A percentile compares a stretch with the other conserved stretches of the same genome.
Conservation (phyloP, 2,113 vertebrate genomes). For the Gracilinanus agilis region DNA sequence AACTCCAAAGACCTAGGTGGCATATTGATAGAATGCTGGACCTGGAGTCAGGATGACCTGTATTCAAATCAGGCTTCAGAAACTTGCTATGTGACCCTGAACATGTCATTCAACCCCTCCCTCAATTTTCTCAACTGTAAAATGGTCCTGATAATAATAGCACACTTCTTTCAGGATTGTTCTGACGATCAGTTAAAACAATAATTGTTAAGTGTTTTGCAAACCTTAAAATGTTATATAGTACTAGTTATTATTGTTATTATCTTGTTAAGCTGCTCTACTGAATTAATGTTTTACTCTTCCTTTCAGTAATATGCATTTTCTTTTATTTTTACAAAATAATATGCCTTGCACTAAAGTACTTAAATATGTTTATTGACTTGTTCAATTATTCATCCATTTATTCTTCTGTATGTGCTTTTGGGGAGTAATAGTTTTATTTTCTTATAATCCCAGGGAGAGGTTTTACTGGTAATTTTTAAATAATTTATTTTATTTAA, state of each 20-base stretch:
- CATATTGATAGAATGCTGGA: not conserved
- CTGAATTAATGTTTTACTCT: not conserved
- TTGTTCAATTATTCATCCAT: not conserved
- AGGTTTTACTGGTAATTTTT: not conserved
- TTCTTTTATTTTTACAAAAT: not conserved
- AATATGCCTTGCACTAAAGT: not conserved
- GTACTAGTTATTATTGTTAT: not conserved
- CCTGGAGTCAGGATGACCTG: not conserved
- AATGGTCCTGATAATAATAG: not conserved
- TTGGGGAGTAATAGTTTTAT: not conserved
- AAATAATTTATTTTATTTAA: too few relatives aligned
- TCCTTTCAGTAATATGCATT: not conserved
- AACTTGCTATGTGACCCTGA: not conserved
- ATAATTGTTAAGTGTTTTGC: not conserved
- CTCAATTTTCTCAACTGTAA: not conserved
- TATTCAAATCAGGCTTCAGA: not conserved
- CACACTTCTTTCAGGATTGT: not conserved
- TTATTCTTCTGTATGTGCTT: not conserved
- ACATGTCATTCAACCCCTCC: not conserved
- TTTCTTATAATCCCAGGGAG: not conserved
- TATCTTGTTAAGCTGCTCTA: not conserved
- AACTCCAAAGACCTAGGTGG: not conserved
- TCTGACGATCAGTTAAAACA: not conserved
- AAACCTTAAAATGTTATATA: not conserved
- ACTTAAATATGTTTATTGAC: not conserved